Conservation (phyloP, 2,888 invertebrate species). For the Acanthopleura granulata region DNA sequence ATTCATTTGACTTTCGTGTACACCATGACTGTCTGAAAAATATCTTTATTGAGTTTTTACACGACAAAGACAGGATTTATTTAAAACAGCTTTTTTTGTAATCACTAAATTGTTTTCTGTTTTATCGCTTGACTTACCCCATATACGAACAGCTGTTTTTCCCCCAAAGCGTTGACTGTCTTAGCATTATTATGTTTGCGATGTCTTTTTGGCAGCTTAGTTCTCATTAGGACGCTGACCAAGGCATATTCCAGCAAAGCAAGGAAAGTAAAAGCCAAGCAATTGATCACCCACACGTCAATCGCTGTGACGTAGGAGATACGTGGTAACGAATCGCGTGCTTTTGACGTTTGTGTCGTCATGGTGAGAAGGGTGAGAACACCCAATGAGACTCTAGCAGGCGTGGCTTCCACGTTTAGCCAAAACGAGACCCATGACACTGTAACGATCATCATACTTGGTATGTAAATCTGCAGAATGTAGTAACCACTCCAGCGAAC, state of each 20-base stretch:
- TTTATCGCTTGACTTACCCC: background rate
- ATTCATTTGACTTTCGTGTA: too few species aligned
- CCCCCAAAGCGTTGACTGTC: background rate
- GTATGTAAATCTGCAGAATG: slow-evolving; percentile 43
- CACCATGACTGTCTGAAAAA: too few species aligned
- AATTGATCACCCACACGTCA: slow-evolving; percentile 40
- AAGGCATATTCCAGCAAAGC: slow-evolving; percentile 39
- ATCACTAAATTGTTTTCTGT: too few species aligned
- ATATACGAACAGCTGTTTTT: background rate
- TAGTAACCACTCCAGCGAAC: slow-evolving; percentile 36
- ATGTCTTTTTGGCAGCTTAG: slow-evolving; percentile 19
- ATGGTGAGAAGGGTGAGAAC: slow-evolving; percentile 42
- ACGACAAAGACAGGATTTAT: too few species aligned
- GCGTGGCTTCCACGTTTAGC: slow-evolving; percentile 42
- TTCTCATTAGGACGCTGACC: slow-evolving; percentile 36
- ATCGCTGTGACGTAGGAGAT: slow-evolving; percentile 43
- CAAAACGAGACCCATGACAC: slow-evolving; percentile 48
- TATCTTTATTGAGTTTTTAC: too few species aligned
- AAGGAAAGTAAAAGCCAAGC: slow-evolving; percentile 37
- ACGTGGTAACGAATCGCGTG: slow-evolving; percentile 38
- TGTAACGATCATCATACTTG: slow-evolving; percentile 40
- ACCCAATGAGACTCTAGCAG: slow-evolving; percentile 42
- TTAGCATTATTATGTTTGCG: background rate
- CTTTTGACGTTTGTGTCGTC: slow-evolving; percentile 42
- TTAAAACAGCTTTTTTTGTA: too few species aligned